Percentiles rank a stretch among this genome's conserved stretches.
These are phyloP conservation scores for Cygnus atratus DNA, from an alignment of 2,113 vertebrate genomes.

Conservation along the genomic window DNA sequence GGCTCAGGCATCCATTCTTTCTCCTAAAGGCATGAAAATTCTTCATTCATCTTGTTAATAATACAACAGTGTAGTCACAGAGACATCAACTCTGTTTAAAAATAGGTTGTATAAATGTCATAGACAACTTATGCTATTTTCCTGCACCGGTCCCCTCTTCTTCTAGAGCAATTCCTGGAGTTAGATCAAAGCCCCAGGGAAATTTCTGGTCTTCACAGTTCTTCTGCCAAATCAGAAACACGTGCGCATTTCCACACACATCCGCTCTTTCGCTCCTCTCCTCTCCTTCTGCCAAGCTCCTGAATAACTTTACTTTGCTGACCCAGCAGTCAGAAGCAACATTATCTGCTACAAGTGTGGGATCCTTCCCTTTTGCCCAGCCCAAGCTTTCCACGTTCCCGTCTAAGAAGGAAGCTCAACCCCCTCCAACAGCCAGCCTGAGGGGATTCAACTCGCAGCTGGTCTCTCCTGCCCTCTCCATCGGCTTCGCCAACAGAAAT, in stretches of 20 bases:
- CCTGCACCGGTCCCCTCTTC: neutral
- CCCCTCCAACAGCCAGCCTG: neutral
- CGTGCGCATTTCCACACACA: fast-evolving
- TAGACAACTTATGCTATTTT: neutral
- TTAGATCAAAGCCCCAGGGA: neutral
- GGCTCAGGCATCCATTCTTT: neutral
- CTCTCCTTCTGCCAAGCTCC: neutral
- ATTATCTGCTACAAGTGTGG: neutral
- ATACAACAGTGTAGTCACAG: neutral
- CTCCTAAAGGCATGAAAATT: fast-evolving
- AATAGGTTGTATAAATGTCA: neutral
- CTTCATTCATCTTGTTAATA: neutral
- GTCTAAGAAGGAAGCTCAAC: neutral
- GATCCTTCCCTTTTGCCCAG: neutral
- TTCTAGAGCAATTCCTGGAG: neutral
- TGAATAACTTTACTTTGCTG: neutral
- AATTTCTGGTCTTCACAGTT: neutral
- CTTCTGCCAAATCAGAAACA: neutral
- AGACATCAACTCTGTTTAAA: neutral
- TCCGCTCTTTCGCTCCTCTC: neutral
- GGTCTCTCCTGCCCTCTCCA: neutral
- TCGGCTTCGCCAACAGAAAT: neutral
- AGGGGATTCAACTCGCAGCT: neutral
- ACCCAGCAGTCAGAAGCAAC: neutral
- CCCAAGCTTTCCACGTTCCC: neutral